Percentiles rank a stretch among this genome's conserved stretches.
phyloP scores from a whole-genome alignment of 2,888 invertebrate genomes.

The Dilophus febrilis region DNA sequence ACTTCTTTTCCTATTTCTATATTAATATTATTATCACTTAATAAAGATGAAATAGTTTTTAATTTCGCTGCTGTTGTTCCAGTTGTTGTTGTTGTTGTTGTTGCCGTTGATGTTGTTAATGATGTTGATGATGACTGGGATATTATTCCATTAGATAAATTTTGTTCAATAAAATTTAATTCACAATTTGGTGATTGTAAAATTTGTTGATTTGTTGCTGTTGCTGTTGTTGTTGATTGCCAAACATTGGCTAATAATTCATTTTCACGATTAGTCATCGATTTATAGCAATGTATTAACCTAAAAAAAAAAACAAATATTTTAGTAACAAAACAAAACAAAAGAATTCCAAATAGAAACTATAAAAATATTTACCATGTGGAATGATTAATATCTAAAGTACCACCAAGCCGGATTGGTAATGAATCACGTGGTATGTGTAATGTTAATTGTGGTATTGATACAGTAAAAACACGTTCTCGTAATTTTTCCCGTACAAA shows the following conservation, averaged over 20 bases:
- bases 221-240: constrained; percentile 30
- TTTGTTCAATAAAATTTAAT: no score
- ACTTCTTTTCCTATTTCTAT: no score
- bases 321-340: background rate
- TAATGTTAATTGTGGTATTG: constrained; percentile 68
- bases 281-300: constrained; percentile 52
- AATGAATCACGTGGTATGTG: constrained; percentile 84
- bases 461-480: constrained; percentile 90
- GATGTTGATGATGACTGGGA: constrained; percentile 20
- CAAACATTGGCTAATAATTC: constrained; percentile 31
- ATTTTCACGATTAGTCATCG: constrained; percentile 63
- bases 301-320: constrained; percentile 17
- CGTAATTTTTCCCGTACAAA: constrained; percentile 91
- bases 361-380: constrained; percentile 48
- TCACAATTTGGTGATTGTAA: no score
- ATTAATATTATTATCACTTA: no score
- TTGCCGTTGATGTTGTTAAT: constrained; percentile 24
- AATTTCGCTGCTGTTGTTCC: no score
- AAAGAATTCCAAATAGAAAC: background rate
- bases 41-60: no score
- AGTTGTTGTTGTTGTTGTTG: constrained; percentile 7
- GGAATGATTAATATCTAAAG: constrained; percentile 72
- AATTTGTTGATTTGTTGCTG: constrained; percentile 28
- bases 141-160: no score
- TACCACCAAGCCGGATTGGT: constrained; percentile 78